Evolutionary conservation across 1,140 invertebrate genomes (phyloP), one percentile per base, ranked within the genome.

Genomic region (Philaenus spumarius): DNA sequence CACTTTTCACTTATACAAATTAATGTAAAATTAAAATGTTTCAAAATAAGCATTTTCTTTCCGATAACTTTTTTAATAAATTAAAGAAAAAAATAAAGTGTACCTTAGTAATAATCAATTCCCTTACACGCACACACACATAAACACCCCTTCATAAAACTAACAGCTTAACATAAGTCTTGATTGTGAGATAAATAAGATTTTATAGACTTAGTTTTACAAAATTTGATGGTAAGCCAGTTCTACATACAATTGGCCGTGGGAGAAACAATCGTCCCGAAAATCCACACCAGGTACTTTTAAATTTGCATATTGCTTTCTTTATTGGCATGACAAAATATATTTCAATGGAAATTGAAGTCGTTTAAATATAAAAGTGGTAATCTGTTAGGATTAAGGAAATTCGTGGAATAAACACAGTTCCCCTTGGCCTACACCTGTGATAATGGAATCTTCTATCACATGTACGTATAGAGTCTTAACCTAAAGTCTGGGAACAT

Each of bases 281-380:
- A n/a, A n/a, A n/a, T n/a, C n/a, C n/a, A n/a, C n/a, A n/a, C n/a
- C n/a, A n/a, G 35, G 7, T 64, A 45, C n/a, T 62, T 53, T 61
- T 68, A 64, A 19, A 67, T 66, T 64, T 78, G 75, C 79, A 76
- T 68, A 82, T 78, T 9, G 73, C 59, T 69, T 80, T 80, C 64
- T 80, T 80, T 3, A 81, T 75, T 0, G 78, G 76, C 66, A 79
- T 77, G 19, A 75, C 73, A 67, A 78, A 81, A 3, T 66, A 63
- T 2, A 74, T 47, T 58, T 71, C 64, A 0, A 82, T 37, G 14
- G 76, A 74, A 71, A 81, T 79, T 62, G 81, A 76, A 0, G 75
- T 39, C 47, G 77, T 48, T 66, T 73, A 72, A 60, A 80, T 71
- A 24, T 65, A 52, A 61, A 75, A 73, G 46, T 73, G 72, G 23